These are phyloP conservation scores for Etheostoma cragini DNA, from an alignment of 2,113 vertebrate genomes.

Conservation along the genomic window DNA sequence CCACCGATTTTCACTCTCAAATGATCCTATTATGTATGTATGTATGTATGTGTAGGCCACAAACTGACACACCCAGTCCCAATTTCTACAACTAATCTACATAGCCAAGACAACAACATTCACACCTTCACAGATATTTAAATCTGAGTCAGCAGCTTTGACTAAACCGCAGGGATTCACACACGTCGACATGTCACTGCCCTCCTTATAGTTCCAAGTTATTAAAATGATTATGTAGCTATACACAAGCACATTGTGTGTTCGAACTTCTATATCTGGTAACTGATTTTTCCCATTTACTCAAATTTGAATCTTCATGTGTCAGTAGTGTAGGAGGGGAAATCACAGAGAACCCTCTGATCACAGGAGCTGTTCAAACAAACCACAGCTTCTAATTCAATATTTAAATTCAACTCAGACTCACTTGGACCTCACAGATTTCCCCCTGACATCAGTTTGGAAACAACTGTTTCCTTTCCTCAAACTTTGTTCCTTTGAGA, in stretches of 20 bases:
- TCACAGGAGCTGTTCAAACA: slow-evolving; percentile 23
- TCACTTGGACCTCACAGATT: slow-evolving; percentile 45
- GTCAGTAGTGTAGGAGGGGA: slow-evolving; percentile 34
- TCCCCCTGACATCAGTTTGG: slow-evolving; percentile 30
- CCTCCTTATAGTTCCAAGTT: too few relatives aligned
- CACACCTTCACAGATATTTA: slow-evolving; percentile 59
- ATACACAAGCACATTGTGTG: slow-evolving; percentile 3
- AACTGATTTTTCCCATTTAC: slow-evolving; percentile 40
- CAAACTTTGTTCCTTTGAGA: slow-evolving; percentile 28
- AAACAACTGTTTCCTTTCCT: slow-evolving; percentile 45
- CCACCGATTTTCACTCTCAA: slow-evolving; percentile 75
- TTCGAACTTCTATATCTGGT: slow-evolving; percentile 11
- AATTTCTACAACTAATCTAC: slow-evolving; percentile 45
- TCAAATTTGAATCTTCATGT: slow-evolving; percentile 33
- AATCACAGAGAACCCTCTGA: slow-evolving; percentile 22
- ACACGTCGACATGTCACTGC: too few relatives aligned
- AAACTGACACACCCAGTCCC: slow-evolving; percentile 64
- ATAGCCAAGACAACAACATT: slow-evolving; percentile 61
- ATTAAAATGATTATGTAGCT: neutral
- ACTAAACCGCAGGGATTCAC: slow-evolving; percentile 23
- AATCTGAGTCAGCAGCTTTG: slow-evolving; percentile 43
- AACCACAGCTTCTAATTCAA: slow-evolving; percentile 20
- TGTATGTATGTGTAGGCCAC: slow-evolving; percentile 32
- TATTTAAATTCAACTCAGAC: slow-evolving; percentile 26
- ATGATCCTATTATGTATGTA: slow-evolving; percentile 59